These are phyloP conservation scores for Ibidorhyncha struthersii DNA, from an alignment of 2,113 vertebrate species.

Conservation along the genomic window DNA sequence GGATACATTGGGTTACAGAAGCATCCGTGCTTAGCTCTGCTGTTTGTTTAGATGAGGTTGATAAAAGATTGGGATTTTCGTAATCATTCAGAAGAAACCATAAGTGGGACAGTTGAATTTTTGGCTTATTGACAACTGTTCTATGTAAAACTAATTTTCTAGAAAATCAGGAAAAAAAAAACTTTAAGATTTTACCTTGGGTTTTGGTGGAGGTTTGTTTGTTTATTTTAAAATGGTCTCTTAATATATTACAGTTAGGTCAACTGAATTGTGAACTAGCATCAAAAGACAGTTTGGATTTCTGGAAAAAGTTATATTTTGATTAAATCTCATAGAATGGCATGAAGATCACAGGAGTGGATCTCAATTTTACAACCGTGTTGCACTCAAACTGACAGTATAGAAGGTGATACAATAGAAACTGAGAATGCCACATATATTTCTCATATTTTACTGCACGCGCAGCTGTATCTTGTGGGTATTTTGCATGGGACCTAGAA, in stretches of 20 bases:
- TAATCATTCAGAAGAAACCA: not conserved
- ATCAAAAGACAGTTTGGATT: not conserved
- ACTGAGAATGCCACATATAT: not conserved
- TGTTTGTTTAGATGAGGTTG: not conserved
- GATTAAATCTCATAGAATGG: not conserved
- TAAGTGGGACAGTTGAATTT: not conserved
- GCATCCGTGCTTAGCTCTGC: not conserved
- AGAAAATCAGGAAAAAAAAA: not conserved
- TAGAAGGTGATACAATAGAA: not conserved
- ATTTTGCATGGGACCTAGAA: not conserved
- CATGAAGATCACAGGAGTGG: not conserved
- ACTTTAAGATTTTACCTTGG: not conserved
- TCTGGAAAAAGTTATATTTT: not conserved
- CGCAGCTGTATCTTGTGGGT: not conserved
- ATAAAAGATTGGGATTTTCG: not conserved
- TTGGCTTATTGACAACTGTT: not conserved
- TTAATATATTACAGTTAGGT: not conserved
- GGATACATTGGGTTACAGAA: fast-evolving
- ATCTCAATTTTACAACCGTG: not conserved
- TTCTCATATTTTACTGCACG: not conserved
- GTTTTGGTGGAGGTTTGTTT: not conserved
- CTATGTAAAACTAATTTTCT: not conserved
- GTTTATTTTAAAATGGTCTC: not conserved
- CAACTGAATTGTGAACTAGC: not conserved
- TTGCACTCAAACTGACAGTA: not conserved